Percentiles rank a stretch among this genome's conserved stretches.
Conservation (phyloP, 2,797 vertebrate genomes). For the Halcyon leucocephala region DNA sequence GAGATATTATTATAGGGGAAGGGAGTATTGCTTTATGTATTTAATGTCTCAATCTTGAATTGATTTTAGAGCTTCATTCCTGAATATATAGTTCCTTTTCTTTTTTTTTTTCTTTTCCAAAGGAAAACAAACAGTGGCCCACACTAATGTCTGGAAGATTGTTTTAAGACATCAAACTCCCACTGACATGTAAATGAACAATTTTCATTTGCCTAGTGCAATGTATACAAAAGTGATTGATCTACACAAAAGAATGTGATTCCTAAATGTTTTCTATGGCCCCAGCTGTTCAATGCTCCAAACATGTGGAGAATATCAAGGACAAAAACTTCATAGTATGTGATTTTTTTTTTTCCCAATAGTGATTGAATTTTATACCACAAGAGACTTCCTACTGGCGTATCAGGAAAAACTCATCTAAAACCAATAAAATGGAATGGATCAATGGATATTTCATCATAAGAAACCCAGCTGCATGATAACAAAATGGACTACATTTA, state of each 20-base stretch:
- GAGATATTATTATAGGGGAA: background rate
- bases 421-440: constrained; percentile 13
- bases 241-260: background rate
- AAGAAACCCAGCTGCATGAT: constrained; percentile 33
- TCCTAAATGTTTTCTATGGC: constrained; percentile 36
- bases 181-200: constrained; percentile 48
- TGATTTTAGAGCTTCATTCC: background rate
- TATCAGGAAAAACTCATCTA: constrained; percentile 34
- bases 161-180: constrained; percentile 41
- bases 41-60: background rate
- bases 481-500: constrained; percentile 11
- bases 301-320: constrained; percentile 26
- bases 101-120: background rate
- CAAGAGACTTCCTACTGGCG: background rate
- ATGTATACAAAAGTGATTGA: constrained; percentile 61
- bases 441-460: constrained; percentile 58
- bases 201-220: constrained; percentile 5
- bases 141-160: constrained; percentile 21
- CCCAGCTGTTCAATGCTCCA: constrained; percentile 27
- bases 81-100: background rate
- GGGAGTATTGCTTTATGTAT: background rate
- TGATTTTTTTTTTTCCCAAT: constrained; percentile 14
- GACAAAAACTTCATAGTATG: constrained; percentile 18
- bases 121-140: constrained; percentile 21
- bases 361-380: constrained; percentile 23